phyloP scores from a whole-genome alignment of 2,888 invertebrate genomes.

The Euspilapteryx auroguttella region DNA sequence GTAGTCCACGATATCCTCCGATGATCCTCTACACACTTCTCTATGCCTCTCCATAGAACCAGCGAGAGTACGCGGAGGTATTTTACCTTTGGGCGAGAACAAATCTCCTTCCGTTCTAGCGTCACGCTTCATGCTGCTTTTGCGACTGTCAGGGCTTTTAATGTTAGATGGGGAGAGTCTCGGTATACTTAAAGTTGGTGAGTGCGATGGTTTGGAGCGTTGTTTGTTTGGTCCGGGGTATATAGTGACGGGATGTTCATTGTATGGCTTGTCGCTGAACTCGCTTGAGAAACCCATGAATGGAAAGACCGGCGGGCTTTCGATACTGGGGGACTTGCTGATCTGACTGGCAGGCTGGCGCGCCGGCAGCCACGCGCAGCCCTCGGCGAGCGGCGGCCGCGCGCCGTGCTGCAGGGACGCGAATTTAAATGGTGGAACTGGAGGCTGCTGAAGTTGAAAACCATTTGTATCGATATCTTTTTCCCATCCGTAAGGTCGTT shows the following conservation, averaged over 20 bases:
- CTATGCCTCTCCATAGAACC: constrained; percentile 76
- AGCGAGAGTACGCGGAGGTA: constrained; percentile 71
- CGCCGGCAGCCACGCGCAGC: constrained; percentile 43
- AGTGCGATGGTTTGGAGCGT: constrained; percentile 32
- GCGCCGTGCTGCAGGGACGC: constrained; percentile 69
- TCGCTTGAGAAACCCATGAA: constrained; percentile 55
- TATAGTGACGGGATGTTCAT: constrained; percentile 69
- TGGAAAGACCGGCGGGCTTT: constrained; percentile 43
- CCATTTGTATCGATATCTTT: constrained; percentile 39
- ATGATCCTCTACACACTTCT: constrained; percentile 71
- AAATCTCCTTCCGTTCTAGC: constrained; percentile 42
- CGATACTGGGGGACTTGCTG: constrained; percentile 41
- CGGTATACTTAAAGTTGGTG: constrained; percentile 38
- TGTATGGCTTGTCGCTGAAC: constrained; percentile 54
- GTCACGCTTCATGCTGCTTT: constrained; percentile 30
- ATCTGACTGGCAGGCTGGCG: constrained; percentile 21
- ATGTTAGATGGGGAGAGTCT: constrained; percentile 44
- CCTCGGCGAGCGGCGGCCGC: constrained; percentile 32
- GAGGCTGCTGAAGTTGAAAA: constrained; percentile 56
- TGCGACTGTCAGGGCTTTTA: constrained; percentile 27
- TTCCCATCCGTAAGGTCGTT: constrained; percentile 76
- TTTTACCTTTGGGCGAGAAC: constrained; percentile 50
- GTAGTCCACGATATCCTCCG: constrained; percentile 44
- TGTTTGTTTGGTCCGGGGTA: constrained; percentile 61
- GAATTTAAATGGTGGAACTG: constrained; percentile 65